Evolutionary conservation across 2,797 vertebrate genomes (phyloP).

Genomic region (Notolabrus celidotus): DNA sequence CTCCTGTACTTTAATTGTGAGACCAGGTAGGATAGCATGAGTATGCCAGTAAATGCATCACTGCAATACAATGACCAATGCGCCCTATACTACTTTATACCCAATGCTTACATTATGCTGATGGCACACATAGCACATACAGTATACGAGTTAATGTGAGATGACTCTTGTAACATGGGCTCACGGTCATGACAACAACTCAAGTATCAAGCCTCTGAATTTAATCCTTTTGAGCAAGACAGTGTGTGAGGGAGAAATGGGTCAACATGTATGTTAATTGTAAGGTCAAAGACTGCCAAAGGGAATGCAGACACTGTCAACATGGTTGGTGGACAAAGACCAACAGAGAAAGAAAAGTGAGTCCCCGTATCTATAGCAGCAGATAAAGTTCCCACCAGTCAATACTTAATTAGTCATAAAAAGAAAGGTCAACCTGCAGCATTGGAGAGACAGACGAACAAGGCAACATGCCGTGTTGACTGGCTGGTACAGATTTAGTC

Average conservation of each 20-base stretch:
- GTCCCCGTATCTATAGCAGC: conserved; percentile 30
- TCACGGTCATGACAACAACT: not conserved
- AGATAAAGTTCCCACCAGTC: conserved; percentile 46
- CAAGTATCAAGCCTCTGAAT: not conserved
- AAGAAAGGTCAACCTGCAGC: conserved; percentile 54
- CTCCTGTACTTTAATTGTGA: no score
- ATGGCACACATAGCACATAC: not conserved
- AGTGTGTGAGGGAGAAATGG: conserved; percentile 9
- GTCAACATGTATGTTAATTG: conserved; percentile 28
- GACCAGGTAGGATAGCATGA: no score
- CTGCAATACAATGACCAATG: no score
- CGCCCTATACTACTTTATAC: no score
- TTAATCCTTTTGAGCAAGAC: conserved; percentile 9
- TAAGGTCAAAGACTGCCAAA: conserved; percentile 47
- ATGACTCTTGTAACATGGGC: not conserved
- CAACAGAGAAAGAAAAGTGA: conserved; percentile 23
- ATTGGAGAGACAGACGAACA: conserved; percentile 18
- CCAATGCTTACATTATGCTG: no score
- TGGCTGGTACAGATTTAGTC: conserved; percentile 51
- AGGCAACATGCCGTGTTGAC: conserved; percentile 27
- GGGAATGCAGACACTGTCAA: conserved; percentile 42
- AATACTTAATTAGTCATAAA: conserved; percentile 56
- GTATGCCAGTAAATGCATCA: no score
- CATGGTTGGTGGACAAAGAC: conserved; percentile 30
- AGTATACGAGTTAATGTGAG: not conserved